Percentiles rank a stretch among this genome's conserved stretches.
These are phyloP conservation scores for Morpho achilles DNA, from an alignment of 2,888 invertebrate genomes.

Conservation along the genomic window DNA sequence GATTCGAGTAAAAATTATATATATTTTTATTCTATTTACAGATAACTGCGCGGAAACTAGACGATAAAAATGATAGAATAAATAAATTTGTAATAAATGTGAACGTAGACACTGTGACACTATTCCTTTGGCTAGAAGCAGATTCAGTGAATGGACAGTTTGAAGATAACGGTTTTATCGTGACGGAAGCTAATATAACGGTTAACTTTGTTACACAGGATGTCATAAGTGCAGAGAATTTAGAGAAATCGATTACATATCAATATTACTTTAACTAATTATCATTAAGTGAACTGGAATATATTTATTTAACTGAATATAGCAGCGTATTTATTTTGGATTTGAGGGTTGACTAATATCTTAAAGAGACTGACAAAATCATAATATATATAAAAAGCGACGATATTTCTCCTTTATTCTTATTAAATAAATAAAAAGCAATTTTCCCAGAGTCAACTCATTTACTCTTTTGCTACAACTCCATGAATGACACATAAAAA, in stretches of 20 bases:
- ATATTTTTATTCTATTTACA: conserved; percentile 33
- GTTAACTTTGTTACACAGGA: conserved; percentile 38
- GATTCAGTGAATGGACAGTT: conserved; percentile 79
- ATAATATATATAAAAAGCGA: too few species aligned
- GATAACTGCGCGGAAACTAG: conserved; percentile 42
- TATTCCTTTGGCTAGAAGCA: conserved; percentile 85
- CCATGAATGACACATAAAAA: too few species aligned
- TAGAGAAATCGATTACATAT: conserved; percentile 48
- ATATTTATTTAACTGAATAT: too few species aligned
- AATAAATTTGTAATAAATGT: conserved; percentile 42
- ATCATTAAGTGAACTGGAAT: too few species aligned
- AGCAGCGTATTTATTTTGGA: too few species aligned
- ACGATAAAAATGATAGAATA: conserved; percentile 1
- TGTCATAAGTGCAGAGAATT: conserved; percentile 34
- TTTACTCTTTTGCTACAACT: too few species aligned
- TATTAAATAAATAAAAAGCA: too few species aligned
- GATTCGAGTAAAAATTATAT: too few species aligned
- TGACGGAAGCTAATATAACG: conserved; percentile 45
- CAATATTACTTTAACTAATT: conserved; percentile 52
- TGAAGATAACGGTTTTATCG: conserved; percentile 86
- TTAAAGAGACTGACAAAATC: too few species aligned
- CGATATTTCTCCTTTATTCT: too few species aligned
- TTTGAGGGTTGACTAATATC: too few species aligned
- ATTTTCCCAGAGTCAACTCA: too few species aligned
- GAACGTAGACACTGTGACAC: conserved; percentile 72